phyloP scores from a whole-genome alignment of 2,113 vertebrate genomes.

The Arizona elegans region DNA sequence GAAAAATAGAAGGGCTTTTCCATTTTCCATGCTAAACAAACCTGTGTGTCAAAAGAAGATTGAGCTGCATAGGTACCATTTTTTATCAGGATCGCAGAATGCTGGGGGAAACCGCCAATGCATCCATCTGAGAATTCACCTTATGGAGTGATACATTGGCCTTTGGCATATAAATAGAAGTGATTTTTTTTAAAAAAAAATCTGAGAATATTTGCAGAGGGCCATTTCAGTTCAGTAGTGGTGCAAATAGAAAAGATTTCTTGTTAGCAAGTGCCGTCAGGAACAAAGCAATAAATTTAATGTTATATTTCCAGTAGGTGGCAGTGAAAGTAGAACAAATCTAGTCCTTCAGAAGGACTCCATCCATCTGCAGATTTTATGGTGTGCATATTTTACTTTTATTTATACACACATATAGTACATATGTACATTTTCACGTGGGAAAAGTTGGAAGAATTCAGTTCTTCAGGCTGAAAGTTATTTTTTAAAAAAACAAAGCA shows the following conservation, averaged over 20 bases:
- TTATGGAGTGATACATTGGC: background rate
- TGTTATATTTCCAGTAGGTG: conserved; percentile 45
- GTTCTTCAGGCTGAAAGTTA: background rate
- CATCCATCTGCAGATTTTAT: background rate
- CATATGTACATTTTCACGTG: background rate
- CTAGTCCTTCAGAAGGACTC: background rate
- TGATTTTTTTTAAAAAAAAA: background rate
- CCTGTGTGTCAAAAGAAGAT: background rate
- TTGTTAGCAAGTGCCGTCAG: background rate
- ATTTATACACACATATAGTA: background rate
- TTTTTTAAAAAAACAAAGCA: background rate
- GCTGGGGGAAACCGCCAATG: background rate
- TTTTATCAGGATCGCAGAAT: background rate
- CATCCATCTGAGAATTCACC: background rate
- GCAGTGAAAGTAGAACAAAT: conserved; percentile 29
- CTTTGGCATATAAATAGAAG: background rate
- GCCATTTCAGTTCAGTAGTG: background rate
- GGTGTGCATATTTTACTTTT: background rate
- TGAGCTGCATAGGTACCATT: background rate
- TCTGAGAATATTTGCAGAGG: background rate
- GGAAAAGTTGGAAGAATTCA: background rate
- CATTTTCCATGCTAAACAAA: background rate
- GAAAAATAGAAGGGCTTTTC: background rate
- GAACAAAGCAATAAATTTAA: conserved; percentile 15
- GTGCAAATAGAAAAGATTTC: background rate